These are phyloP conservation scores for Scaptomyza tumidula DNA, from an alignment of 2,888 invertebrate species.

Conservation along the genomic window DNA sequence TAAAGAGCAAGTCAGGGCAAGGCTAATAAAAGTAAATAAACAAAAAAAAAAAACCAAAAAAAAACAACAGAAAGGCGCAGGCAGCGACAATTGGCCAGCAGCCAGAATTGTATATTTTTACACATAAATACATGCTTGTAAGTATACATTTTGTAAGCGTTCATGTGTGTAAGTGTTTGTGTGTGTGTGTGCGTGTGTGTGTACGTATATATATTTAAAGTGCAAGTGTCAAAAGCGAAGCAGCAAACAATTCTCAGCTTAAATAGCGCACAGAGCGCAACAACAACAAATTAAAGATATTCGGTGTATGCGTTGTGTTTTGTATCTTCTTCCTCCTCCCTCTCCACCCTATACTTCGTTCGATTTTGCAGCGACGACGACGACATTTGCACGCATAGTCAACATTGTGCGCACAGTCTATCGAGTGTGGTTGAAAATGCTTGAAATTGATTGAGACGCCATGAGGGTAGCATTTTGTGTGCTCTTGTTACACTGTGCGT, in stretches of 20 bases:
- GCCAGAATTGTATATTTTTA: conserved; percentile 19
- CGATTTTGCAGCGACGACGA: conserved; percentile 48
- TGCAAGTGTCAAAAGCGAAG: conserved; percentile 49
- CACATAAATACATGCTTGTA: conserved; percentile 38
- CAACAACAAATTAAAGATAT: conserved; percentile 56
- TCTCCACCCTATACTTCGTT: conserved; percentile 29
- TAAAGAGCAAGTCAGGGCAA: conserved; percentile 29
- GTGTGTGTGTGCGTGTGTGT: background rate
- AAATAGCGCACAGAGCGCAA: conserved; percentile 20
- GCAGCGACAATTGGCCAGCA: conserved; percentile 24
- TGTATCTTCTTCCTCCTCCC: background rate
- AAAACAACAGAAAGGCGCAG: background rate
- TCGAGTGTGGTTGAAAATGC: conserved; percentile 10
- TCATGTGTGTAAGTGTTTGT: background rate
- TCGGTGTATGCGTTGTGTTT: conserved; percentile 53
- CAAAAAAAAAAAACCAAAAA: conserved; percentile 55
- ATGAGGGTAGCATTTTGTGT: background rate
- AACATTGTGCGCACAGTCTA: conserved; percentile 49
- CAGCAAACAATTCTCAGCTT: conserved; percentile 13
- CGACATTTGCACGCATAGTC: conserved; percentile 69
- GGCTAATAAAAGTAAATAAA: conserved; percentile 52
- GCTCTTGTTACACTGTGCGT: conserved; percentile 46
- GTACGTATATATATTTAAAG: conserved; percentile 14
- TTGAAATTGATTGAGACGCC: background rate
- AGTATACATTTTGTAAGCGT: conserved; percentile 29